Evolutionary conservation across 2,113 vertebrate species (phyloP), one percentile per base, ranked within the genome.

Genomic region (Progne subis): DNA sequence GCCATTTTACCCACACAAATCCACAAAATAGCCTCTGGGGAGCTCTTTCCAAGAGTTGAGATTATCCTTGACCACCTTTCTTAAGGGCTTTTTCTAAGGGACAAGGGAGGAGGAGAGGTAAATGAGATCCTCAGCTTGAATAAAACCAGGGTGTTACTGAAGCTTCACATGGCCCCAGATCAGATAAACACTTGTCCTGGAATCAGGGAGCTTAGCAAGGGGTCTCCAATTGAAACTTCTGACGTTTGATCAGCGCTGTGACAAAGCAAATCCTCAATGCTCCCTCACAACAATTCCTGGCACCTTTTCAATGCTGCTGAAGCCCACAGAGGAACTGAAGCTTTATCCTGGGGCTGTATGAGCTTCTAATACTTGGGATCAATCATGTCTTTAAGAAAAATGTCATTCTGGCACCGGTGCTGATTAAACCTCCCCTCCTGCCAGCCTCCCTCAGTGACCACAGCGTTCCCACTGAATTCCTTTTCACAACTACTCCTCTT

Each of bases 191-290:
- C 64, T n/a, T n/a, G 37, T 20, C 76, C 37, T 28, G 20, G 44
- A 39, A 50, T 18, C 29, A 4, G 72, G 67, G 46, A 80, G 79
- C 88, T 43, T 14, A 61, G 80, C 88, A 20, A 86, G 76, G 47
- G 52, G 52, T 10, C 77, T 63, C 26, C 1, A 1, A 50, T 10
- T 9, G 81, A 78, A 85, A 67, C 82, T n/a, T 41, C 4, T 0
- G 0, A 31, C 0, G 28, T 50, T 49, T 60, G 61, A 92, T 65
- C 88, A 55, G 41, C 0, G 0, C 47, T 0, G 2, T 52, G 86
- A 92, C 88, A 91, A 91, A 91, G 92, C 80, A 82, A 71, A 67
- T 64, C 83, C 37, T 28, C 34, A 26, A 29, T 0, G 37, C 50
- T 88, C 50, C 11, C 78, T 92, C 9, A 2, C 64, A 79, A 39